Evolutionary conservation across 1,140 invertebrate species (phyloP).

Genomic region (Prorops nasuta): DNA sequence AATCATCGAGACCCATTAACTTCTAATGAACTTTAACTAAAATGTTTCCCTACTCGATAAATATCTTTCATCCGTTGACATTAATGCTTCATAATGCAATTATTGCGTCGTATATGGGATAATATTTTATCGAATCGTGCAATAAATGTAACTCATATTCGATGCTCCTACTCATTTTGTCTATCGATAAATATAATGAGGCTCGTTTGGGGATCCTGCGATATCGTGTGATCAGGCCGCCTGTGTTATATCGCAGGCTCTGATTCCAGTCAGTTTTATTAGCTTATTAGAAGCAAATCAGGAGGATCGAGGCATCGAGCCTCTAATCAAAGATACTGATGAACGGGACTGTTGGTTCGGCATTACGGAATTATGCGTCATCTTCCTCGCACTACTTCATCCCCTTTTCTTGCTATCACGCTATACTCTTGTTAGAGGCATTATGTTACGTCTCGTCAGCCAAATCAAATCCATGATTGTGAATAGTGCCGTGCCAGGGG

Average conservation of each 20-base stretch:
- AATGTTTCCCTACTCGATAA: no score
- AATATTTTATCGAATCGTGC: no score
- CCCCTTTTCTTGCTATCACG: constrained; percentile 31
- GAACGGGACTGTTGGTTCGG: constrained; percentile 38
- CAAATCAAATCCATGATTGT: constrained; percentile 47
- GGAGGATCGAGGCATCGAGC: constrained; percentile 38
- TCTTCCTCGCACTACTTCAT: constrained; percentile 16
- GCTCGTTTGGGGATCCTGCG: no score
- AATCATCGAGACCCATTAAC: no score
- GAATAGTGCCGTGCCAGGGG: constrained; percentile 30
- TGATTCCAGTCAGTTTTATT: constrained; percentile 33
- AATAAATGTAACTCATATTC: no score
- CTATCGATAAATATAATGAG: not conserved
- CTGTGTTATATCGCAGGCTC: not conserved
- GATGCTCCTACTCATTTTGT: no score
- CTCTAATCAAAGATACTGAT: constrained; percentile 56
- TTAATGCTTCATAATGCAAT: no score
- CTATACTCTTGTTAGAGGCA: constrained; percentile 48
- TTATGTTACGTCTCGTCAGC: constrained; percentile 38
- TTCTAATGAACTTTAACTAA: no score
- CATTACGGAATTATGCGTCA: constrained; percentile 48
- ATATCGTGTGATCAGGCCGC: not conserved
- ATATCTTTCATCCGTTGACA: no score
- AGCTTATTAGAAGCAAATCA: constrained; percentile 56
- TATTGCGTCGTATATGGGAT: no score